These are phyloP conservation scores for Cephalopterus ornatus DNA, from an alignment of 2,113 vertebrate genomes.

Conservation along the genomic window DNA sequence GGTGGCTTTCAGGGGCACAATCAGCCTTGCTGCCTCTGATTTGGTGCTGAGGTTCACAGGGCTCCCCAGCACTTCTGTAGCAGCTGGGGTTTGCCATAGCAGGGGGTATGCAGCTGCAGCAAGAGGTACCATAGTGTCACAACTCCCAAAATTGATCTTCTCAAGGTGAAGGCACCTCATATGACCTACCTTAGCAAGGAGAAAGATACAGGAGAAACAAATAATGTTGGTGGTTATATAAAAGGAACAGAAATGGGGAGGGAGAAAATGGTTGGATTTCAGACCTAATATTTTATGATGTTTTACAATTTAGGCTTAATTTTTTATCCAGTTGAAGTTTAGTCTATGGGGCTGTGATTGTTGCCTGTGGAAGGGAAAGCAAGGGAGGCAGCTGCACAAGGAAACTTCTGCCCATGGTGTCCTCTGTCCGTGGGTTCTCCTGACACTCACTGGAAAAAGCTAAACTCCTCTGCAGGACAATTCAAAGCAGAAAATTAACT, in stretches of 20 bases:
- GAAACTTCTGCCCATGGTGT: accelerated
- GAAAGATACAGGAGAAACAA: not conserved
- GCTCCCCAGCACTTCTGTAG: accelerated
- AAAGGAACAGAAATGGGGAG: not conserved
- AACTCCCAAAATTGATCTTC: accelerated
- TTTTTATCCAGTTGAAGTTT: not conserved
- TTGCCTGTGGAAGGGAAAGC: not conserved
- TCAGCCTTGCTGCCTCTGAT: not conserved
- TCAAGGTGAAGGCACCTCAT: not conserved
- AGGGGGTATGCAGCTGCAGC: not conserved
- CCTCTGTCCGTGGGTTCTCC: not conserved
- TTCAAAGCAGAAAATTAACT: not conserved
- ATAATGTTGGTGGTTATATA: not conserved
- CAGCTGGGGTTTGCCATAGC: not conserved
- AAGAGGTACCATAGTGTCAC: not conserved
- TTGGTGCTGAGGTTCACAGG: not conserved
- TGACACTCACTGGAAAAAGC: not conserved
- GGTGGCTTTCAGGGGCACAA: not conserved
- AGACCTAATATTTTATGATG: not conserved
- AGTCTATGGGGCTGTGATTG: not conserved
- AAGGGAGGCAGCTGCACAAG: not conserved
- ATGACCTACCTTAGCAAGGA: not conserved
- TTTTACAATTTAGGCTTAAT: not conserved
- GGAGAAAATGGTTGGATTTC: not conserved
- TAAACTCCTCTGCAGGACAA: not conserved